phyloP scores from a whole-genome alignment of 2,797 vertebrate genomes.

The Chaunax sp. region DNA sequence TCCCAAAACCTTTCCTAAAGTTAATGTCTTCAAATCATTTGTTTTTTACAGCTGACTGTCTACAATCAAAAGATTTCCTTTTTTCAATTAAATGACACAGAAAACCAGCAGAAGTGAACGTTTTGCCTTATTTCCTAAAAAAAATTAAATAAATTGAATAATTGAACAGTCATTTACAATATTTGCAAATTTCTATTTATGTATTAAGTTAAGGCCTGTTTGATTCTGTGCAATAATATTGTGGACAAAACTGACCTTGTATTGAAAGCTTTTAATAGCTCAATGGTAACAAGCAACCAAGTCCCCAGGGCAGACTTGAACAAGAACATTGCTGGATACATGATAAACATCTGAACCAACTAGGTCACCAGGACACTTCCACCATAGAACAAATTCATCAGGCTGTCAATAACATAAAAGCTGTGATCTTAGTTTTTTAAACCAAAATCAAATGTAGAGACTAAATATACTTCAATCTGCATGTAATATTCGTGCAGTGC shows the following conservation, averaged over 20 bases:
- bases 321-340: conserved; percentile 61
- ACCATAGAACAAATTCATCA: conserved; percentile 57
- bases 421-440: not conserved
- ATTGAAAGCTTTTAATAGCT: conserved; percentile 62
- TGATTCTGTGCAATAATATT: not conserved
- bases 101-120: conserved; percentile 15
- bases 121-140: no score
- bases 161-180: no score
- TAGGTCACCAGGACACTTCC: conserved; percentile 67
- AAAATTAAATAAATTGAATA: not conserved
- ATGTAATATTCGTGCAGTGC: no score
- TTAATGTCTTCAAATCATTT: not conserved
- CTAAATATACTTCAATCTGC: not conserved
- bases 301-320: conserved; percentile 53
- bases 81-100: not conserved
- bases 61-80: no score
- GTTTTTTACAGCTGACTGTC: not conserved
- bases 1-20: not conserved
- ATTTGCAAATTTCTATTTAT: not conserved
- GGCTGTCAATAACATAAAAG: conserved; percentile 39
- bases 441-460: not conserved
- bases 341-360: conserved; percentile 71
- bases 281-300: conserved; percentile 56
- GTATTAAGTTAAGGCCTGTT: not conserved
- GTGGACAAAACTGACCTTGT: not conserved